Conservation (phyloP, 2,888 invertebrate genomes). For the Zelleria hepariella region DNA sequence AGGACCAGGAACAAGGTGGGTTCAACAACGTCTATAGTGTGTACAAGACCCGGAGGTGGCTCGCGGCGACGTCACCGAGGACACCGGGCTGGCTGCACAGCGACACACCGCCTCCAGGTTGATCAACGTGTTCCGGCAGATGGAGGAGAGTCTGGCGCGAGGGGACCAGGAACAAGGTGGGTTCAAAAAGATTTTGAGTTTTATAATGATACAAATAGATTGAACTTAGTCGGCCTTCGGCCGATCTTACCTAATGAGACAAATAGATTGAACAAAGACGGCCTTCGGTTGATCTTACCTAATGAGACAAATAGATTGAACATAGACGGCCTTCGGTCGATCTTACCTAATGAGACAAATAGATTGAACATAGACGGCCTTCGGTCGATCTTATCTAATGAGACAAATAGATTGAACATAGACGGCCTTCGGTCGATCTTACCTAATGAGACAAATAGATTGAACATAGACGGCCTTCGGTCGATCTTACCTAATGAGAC, state of each 20-base stretch:
- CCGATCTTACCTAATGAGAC: too few species aligned
- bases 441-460: too few species aligned
- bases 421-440: too few species aligned
- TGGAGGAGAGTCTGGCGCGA: conserved; percentile 79
- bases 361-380: too few species aligned
- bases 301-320: too few species aligned
- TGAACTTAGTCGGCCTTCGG: conserved; percentile 65
- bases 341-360: too few species aligned
- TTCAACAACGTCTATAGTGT: background rate
- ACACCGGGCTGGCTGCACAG: conserved; percentile 58
- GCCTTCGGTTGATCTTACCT: conserved; percentile 89
- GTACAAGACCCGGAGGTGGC: conserved; percentile 80
- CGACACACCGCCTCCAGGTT: conserved; percentile 87
- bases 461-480: too few species aligned
- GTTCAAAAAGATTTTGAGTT: conserved; percentile 41
- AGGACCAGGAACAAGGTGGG: conserved; percentile 60
- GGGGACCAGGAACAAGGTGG: conserved; percentile 62
- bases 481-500: too few species aligned
- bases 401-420: too few species aligned
- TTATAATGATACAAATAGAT: too few species aligned
- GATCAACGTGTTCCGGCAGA: conserved; percentile 89
- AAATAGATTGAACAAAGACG: conserved; percentile 69
- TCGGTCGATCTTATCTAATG: too few species aligned
- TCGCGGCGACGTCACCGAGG: conserved; percentile 73
- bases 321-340: too few species aligned